Evolutionary conservation across 35 echinoderm and acorn worm species (phyloP), one percentile per base, ranked within the genome.

Genomic region (Heliocidaris tuberculata): DNA sequence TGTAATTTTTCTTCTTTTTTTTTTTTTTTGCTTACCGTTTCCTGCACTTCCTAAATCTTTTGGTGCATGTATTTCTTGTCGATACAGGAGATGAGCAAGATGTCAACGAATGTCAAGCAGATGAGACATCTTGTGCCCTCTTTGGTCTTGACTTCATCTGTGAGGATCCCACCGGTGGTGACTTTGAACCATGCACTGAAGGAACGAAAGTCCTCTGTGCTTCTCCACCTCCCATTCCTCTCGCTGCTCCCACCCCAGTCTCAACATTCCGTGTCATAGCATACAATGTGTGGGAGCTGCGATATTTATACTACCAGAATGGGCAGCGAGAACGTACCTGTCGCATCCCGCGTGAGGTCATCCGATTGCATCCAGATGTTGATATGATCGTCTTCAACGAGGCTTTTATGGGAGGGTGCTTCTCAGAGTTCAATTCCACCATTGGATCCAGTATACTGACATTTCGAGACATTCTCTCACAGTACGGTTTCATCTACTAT

Each of bases 381-480:
- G 98, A 99, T 92, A 97, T 96, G 8, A 97, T 99, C 47, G 94
- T 96, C 9, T 97, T 99, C 85, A 96, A 99, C 78, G 98, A 99
- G 92, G 96, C 94, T 2, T 99, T 97, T 85, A 99, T 99, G 97
- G 98, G 98, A 54, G 98, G 98, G 24, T 99, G 98, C 52, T 96
- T 99, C 48, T 86, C 97, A 3, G 90, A 96, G 42, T 93, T 16
- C 86, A 96, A 96, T 94, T 56, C 95, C 30, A 94, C 93, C 47
- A 95, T 96, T 24, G 94, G 92, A n/a, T 61, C 65, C 16, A 92
- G 92, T 47, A 13, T 86, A 50, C 90, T 99, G 48, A 95, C 93
- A 27, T 88, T 95, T 71, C 94, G 98, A 50, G 96, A 99, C 32
- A 99, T 99, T 31, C 94, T 99, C 5, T 61, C 50, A 2, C 94